These are phyloP conservation scores for Microplitis mediator DNA, from an alignment of 1,140 invertebrate genomes.

Conservation along the genomic window DNA sequence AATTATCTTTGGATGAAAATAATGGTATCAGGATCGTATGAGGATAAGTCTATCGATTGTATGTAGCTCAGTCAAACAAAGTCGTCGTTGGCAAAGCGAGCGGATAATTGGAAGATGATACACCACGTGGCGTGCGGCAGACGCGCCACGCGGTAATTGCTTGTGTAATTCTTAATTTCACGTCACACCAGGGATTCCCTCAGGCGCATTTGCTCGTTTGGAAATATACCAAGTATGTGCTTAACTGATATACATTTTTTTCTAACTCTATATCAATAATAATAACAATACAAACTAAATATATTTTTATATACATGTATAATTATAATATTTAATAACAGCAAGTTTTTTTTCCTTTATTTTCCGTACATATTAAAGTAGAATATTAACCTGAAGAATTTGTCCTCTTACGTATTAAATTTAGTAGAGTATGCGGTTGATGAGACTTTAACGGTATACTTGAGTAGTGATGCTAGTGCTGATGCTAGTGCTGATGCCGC, in stretches of 20 bases:
- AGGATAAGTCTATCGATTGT: slow-evolving; percentile 19
- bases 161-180: slow-evolving; percentile 62
- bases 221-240: slow-evolving; percentile 11
- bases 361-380: background rate
- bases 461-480: background rate
- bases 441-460: slow-evolving; percentile 4
- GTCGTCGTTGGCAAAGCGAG: slow-evolving; percentile 46
- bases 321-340: too few relatives aligned
- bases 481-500: background rate
- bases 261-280: background rate
- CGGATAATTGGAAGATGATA: slow-evolving; percentile 60
- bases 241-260: background rate
- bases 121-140: slow-evolving; percentile 52
- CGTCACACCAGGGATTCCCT: slow-evolving; percentile 56
- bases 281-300: too few relatives aligned
- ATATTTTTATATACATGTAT: too few relatives aligned
- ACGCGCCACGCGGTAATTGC: slow-evolving; percentile 54
- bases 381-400: background rate
- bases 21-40: background rate
- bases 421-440: background rate
- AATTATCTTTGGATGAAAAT: background rate
- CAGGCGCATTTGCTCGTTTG: slow-evolving; percentile 27
- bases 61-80: slow-evolving; percentile 24
- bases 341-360: background rate
- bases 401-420: slow-evolving; percentile 1